phyloP scores from a whole-genome alignment of 2,888 invertebrate genomes.

The Drosophila formosana region DNA sequence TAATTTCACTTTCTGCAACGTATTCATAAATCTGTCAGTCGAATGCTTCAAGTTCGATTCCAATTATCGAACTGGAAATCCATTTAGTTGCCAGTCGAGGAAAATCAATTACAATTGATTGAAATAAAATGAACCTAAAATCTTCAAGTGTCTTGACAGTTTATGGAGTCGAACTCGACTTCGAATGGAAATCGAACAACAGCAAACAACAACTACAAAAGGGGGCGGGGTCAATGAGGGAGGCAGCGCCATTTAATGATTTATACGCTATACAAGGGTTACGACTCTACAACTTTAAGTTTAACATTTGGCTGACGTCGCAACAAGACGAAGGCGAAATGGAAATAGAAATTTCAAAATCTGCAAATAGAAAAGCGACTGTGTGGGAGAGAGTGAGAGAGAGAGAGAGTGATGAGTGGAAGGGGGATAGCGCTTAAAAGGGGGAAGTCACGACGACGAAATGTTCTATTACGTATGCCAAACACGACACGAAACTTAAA shows the following conservation, averaged over 20 bases:
- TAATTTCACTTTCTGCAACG: too few species aligned
- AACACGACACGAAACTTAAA: slow-evolving; percentile 80
- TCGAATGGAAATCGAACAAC: neutral
- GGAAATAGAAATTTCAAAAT: slow-evolving; percentile 65
- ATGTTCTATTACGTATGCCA: slow-evolving; percentile 77
- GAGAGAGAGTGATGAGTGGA: neutral
- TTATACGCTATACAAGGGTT: slow-evolving; percentile 43
- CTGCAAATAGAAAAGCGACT: slow-evolving; percentile 62
- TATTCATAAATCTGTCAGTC: neutral
- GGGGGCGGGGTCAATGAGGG: neutral
- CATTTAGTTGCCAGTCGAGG: too few species aligned
- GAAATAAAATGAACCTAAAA: neutral
- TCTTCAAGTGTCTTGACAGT: slow-evolving; percentile 1
- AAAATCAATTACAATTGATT: neutral
- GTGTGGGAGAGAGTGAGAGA: neutral
- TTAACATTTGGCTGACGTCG: neutral
- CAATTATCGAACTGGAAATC: neutral
- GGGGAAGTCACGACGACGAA: slow-evolving; percentile 40
- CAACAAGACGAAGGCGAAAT: neutral
- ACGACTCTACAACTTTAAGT: slow-evolving; percentile 22
- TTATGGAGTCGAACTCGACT: neutral
- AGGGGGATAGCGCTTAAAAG: slow-evolving; percentile 25
- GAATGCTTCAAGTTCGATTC: neutral
- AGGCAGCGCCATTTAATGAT: slow-evolving; percentile 34
- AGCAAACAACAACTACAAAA: neutral